Evolutionary conservation across 2,113 vertebrate species (phyloP), one percentile per base, ranked within the genome.

Genomic region (Petaurus breviceps): DNA sequence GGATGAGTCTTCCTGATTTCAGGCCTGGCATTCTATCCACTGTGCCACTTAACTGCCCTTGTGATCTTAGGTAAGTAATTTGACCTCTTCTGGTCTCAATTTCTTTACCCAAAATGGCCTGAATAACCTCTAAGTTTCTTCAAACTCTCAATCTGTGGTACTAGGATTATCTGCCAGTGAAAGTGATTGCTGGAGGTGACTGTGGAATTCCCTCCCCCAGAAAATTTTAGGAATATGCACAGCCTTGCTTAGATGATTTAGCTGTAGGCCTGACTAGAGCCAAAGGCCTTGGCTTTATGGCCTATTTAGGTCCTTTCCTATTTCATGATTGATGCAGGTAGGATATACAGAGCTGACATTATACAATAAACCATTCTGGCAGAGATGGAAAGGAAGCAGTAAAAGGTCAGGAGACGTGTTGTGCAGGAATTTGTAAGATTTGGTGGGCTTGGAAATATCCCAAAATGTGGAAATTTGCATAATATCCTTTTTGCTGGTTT

Each of bases 151-250:
- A 2, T 84, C 68, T 84, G 6, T 84, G 68, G 68, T 23, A 84
- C 68, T 43, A 16, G 16, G 14, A 43, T 68, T 84, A 84, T 37
- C 91, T 93, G 92, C 93, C 96, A 95, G 92, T 95, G 92, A 95
- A 92, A 96, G 96, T 89, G 95, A 94, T 96, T 46, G 95, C 43
- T 43, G 6, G 43, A 43, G 68, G n/a, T 84, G 16, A 19, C 16
- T 1, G 37, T 84, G 14, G 14, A 84, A 43, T 84, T 84, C n/a
- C n/a, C 37, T 77, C 26, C 51, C 43, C n/a, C 0, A 0, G 2
- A 93, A 84, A 92, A 61, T 96, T 97, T 97, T 97, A 95, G 95
- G 97, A 97, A 94, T 90, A 94, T 0, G 9, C 25, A 26, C 54
- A 94, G 77, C 94, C 90, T 96, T 90, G 23, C 51, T 23, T 5